Conservation (phyloP, 1,140 invertebrate genomes). For the Cydia amplana region DNA sequence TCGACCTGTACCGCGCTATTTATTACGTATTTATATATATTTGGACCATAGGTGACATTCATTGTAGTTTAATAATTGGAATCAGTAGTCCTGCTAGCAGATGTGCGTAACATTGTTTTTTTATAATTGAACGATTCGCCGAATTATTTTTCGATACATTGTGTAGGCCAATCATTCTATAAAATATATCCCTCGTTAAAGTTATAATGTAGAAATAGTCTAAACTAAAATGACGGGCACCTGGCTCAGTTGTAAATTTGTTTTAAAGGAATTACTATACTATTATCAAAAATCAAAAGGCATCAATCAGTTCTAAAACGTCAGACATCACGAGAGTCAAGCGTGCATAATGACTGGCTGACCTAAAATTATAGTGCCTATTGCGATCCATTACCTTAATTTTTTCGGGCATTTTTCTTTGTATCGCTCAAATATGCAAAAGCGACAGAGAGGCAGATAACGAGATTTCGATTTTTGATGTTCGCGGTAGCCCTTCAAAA, state of each 20-base stretch:
- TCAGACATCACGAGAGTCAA: background rate
- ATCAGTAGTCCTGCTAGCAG: slow-evolving; percentile 32
- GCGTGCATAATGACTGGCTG: background rate
- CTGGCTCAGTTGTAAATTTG: background rate
- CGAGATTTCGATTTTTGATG: too few species aligned
- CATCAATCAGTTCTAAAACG: background rate
- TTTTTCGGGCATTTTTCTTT: too few species aligned
- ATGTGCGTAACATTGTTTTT: slow-evolving; percentile 26
- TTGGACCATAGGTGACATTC: slow-evolving; percentile 31
- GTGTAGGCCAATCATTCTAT: background rate
- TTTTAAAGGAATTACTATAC: background rate
- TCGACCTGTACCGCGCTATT: slow-evolving; percentile 32
- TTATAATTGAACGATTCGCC: slow-evolving; percentile 3
- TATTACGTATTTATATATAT: slow-evolving; percentile 32
- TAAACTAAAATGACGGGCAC: slow-evolving; percentile 19
- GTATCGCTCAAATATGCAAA: too few species aligned
- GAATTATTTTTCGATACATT: slow-evolving; percentile 11
- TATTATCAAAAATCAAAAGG: background rate
- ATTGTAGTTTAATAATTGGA: slow-evolving; percentile 29
- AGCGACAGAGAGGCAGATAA: too few species aligned
- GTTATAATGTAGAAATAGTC: slow-evolving; percentile 4
- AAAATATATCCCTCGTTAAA: background rate
- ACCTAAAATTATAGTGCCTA: background rate
- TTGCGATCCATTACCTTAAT: too few species aligned
- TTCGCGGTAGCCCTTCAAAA: too few species aligned